Percentiles rank a stretch among this genome's conserved stretches.
Conservation (phyloP, 1,140 invertebrate genomes). For the Zaprionus tsacasi region DNA sequence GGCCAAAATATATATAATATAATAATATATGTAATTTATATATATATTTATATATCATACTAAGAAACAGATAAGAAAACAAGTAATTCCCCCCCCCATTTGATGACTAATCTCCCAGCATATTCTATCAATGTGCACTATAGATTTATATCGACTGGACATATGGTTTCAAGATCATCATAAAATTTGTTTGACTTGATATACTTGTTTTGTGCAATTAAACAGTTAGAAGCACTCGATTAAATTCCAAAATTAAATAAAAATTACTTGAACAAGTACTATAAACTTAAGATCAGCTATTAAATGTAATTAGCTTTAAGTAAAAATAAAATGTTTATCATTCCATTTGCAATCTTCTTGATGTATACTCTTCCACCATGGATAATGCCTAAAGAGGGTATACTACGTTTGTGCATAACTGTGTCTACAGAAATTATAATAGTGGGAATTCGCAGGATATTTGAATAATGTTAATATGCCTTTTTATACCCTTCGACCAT, state of each 20-base stretch:
- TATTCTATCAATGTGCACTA: background rate
- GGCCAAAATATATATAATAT: background rate
- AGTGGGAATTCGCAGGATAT: too few relatives aligned
- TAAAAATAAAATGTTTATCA: background rate
- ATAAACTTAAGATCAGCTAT: slow-evolving; percentile 5
- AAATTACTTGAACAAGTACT: background rate
- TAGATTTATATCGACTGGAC: background rate
- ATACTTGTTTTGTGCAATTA: background rate
- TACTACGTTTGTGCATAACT: background rate
- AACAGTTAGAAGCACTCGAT: background rate
- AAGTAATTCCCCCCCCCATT: background rate
- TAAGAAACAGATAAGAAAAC: background rate
- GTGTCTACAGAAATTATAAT: too few relatives aligned
- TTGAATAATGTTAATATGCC: too few relatives aligned
- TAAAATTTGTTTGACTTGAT: background rate
- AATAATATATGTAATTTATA: background rate
- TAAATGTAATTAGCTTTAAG: background rate
- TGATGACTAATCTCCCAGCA: background rate
- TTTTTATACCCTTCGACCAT: too few relatives aligned
- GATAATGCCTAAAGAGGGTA: background rate
- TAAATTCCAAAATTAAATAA: background rate
- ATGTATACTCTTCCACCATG: background rate
- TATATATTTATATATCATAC: background rate
- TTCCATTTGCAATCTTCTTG: background rate
- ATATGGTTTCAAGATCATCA: background rate